phyloP scores from a whole-genome alignment of 2,888 invertebrate species.

The Eristalis pertinax region DNA sequence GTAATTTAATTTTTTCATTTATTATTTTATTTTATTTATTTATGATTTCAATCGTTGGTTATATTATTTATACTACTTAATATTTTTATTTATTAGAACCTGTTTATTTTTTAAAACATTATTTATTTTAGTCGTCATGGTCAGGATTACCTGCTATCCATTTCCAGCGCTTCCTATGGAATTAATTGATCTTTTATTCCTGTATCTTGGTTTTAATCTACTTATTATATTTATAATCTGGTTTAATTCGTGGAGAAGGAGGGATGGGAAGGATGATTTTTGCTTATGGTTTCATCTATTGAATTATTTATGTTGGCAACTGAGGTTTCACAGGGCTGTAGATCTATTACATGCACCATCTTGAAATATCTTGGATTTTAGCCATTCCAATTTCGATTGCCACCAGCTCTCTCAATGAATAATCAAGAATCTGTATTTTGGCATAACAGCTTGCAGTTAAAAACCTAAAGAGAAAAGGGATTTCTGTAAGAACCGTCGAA shows the following conservation, averaged over 20 bases:
- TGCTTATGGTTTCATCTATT: not conserved
- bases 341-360: not conserved
- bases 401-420: not conserved
- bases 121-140: not conserved
- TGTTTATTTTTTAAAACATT: not conserved
- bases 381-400: not conserved
- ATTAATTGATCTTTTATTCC: not conserved
- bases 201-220: not conserved
- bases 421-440: not conserved
- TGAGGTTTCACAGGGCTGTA: not conserved
- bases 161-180: not conserved
- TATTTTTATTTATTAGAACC: not conserved
- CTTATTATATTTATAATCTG: not conserved
- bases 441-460: not conserved
- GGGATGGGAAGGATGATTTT: not conserved
- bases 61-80: not conserved
- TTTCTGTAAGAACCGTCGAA: slow-evolving; percentile 11
- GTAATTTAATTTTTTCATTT: not conserved
- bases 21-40: no score
- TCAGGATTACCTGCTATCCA: not conserved
- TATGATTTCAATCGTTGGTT: no score
- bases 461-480: no score
- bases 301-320: not conserved
- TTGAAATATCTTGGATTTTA: not conserved
- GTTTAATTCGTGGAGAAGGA: not conserved